phyloP scores from a whole-genome alignment of 2,113 vertebrate species.

The Triplophysa rosa region DNA sequence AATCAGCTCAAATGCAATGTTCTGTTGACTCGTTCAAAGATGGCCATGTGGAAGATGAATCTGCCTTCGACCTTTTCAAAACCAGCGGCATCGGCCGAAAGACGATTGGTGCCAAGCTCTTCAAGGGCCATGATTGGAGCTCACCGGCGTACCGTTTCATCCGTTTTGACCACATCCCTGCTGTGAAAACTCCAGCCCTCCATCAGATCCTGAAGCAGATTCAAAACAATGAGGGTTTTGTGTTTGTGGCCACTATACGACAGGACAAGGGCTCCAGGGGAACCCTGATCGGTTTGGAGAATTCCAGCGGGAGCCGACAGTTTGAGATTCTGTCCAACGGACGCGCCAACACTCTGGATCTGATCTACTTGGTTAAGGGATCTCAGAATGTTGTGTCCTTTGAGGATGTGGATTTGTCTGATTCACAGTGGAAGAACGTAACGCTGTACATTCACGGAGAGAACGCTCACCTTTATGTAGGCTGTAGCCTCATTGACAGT shows the following conservation, averaged over 20 bases:
- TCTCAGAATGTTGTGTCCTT: conserved; percentile 84
- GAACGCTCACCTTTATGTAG: conserved; percentile 87
- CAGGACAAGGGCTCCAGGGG: conserved; percentile 88
- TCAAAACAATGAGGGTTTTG: conserved; percentile 86
- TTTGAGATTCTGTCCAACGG: conserved; percentile 95
- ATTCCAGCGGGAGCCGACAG: conserved; percentile 77
- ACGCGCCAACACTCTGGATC: conserved; percentile 88
- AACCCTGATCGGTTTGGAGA: conserved; percentile 86
- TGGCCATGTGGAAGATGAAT: conserved; percentile 80
- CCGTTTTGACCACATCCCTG: conserved; percentile 92
- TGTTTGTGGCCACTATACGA: conserved; percentile 84
- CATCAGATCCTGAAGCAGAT: conserved; percentile 78
- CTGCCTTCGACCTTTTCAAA: conserved; percentile 86
- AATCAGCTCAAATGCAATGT: background rate
- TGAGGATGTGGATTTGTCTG: conserved; percentile 92
- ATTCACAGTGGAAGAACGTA: conserved; percentile 95
- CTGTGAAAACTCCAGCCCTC: conserved; percentile 77
- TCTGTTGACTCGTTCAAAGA: conserved; percentile 69
- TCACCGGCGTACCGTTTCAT: conserved; percentile 88
- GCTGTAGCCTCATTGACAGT: conserved; percentile 91
- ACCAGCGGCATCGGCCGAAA: conserved; percentile 88
- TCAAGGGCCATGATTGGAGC: conserved; percentile 83
- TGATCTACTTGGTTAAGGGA: conserved; percentile 87
- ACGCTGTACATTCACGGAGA: conserved; percentile 88
- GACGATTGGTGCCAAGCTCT: conserved; percentile 90